Evolutionary conservation across 53 echinoderm and acorn worm genomes (phyloP), one percentile per base, ranked within the genome.

Genomic region (Henricia sp.): DNA sequence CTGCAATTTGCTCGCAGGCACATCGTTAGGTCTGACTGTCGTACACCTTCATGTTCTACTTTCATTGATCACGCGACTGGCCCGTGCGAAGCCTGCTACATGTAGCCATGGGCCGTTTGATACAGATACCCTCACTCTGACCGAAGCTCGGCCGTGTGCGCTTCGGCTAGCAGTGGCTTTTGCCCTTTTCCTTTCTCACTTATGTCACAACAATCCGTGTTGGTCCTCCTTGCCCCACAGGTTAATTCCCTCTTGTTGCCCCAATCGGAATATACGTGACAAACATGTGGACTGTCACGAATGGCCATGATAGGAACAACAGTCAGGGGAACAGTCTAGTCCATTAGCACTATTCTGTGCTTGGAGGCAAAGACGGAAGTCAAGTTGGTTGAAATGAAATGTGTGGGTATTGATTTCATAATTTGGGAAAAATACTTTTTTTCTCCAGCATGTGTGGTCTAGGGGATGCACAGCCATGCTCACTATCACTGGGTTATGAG

Each of bases 341-440:
- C 80, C 80, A 80, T 80, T 80, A 63, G 80, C 50, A 63, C 42
- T 10, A 27, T 42, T 32, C 46, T 77, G 44, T 32, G 44, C 80
- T 37, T 46, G 0, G 23, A 64, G 3, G 43, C 27, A n/a, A 44
- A 32, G 44, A 62, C 32, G 64, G 0, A 35, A 64, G 80, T 57
- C 58, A 57, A 67, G 23, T 28, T 46, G 8, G 8, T 67, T 67
- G 39, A 67, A 42, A 56, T 14, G 76, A 59, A 58, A 42, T 43
- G 74, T 52, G 52, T 52, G 51, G 37, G 34, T 74, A 30, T 32
- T 48, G 43, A 42, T 27, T 70, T 51, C n/a, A n/a, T n/a, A n/a
- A n/a, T n/a, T n/a, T n/a, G n/a, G n/a, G n/a, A 33, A 52, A n/a
- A n/a, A 69, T 69, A 2, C 40, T 0, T 13, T 69, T 20, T 23